These are phyloP conservation scores for Nylanderia fulva DNA, from an alignment of 1,140 invertebrate species.

Conservation along the genomic window DNA sequence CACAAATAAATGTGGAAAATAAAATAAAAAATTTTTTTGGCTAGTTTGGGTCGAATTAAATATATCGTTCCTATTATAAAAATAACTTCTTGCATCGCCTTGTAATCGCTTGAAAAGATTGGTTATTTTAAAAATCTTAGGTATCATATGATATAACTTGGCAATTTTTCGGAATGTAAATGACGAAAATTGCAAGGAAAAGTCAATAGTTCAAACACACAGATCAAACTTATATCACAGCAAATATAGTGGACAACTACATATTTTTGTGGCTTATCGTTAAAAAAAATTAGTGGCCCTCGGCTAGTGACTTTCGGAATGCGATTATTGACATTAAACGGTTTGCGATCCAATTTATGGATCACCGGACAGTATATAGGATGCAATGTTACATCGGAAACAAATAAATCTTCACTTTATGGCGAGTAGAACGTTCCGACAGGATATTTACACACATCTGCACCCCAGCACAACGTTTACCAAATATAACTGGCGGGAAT, in stretches of 20 bases:
- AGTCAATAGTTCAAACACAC: background rate
- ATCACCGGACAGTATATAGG: background rate
- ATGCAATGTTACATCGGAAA: constrained; percentile 64
- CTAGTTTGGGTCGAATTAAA: too few relatives aligned
- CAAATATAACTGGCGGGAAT: constrained; percentile 74
- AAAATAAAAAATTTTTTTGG: too few relatives aligned
- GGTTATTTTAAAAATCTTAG: background rate
- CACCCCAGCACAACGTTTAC: constrained; percentile 65
- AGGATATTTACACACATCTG: constrained; percentile 70
- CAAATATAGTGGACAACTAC: background rate
- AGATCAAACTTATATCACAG: too few relatives aligned
- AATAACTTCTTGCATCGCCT: background rate
- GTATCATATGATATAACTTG: background rate
- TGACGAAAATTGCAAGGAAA: background rate
- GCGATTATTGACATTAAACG: constrained; percentile 55
- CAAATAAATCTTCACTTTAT: constrained; percentile 78
- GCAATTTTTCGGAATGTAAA: constrained; percentile 12
- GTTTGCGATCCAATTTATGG: constrained; percentile 55
- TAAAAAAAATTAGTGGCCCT: background rate
- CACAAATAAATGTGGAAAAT: too few relatives aligned
- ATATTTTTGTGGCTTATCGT: background rate
- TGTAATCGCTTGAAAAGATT: background rate
- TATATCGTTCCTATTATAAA: too few relatives aligned
- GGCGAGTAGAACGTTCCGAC: constrained; percentile 38
- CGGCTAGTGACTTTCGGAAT: background rate